A percentile compares a stretch with the other conserved stretches of the same genome.
phyloP scores from a whole-genome alignment of 2,888 invertebrate species.

The Drosophila ezoana region DNA sequence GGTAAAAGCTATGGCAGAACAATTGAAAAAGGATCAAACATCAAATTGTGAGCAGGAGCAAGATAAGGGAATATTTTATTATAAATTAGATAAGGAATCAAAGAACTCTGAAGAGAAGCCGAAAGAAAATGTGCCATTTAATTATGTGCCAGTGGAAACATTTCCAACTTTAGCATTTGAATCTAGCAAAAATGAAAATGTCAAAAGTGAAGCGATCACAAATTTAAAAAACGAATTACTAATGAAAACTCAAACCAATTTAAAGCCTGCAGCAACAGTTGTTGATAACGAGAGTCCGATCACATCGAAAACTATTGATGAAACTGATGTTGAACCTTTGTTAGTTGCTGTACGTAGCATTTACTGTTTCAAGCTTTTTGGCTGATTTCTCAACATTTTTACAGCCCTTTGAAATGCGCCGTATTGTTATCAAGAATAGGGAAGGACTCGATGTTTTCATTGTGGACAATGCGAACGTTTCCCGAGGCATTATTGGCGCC shows the following conservation, averaged over 20 bases:
- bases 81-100: not conserved
- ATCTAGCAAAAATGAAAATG: not conserved
- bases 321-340: conserved; percentile 6
- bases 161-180: not conserved
- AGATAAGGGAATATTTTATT: not conserved
- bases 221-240: too few species aligned
- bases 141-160: not conserved
- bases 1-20: not conserved
- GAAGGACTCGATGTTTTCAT: conserved; percentile 45
- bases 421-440: conserved; percentile 1
- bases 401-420: conserved; percentile 52
- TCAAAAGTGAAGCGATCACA: not conserved
- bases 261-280: not conserved
- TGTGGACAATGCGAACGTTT: conserved; percentile 50
- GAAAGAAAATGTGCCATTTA: not conserved
- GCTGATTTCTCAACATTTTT: too few species aligned
- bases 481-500: conserved; percentile 56
- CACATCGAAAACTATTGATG: not conserved
- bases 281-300: not conserved
- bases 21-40: not conserved
- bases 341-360: conserved; percentile 21
- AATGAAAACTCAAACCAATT: not conserved
- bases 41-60: not conserved
- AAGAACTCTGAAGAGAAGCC: not conserved
- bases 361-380: not conserved